Evolutionary conservation across 2,113 vertebrate genomes (phyloP), one percentile per base, ranked within the genome.

Genomic region (Mus musculus): DNA sequence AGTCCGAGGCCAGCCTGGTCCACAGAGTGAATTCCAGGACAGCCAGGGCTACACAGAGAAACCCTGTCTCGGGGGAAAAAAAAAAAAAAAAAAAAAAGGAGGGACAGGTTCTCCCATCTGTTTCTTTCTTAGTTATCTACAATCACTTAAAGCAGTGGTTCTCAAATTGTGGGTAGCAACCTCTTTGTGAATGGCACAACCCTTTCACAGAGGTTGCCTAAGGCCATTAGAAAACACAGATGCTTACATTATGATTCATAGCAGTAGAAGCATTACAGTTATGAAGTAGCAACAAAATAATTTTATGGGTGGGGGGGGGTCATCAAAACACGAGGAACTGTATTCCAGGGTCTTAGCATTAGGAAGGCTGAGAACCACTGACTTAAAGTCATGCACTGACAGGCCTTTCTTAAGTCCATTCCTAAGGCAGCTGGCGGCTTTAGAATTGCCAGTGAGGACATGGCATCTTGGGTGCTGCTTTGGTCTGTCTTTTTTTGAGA

Each of bases 71-170:
- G 42, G 42, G 42, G 42, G 3, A 3, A 42, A n/a, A n/a, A n/a
- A n/a, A n/a, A n/a, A n/a, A n/a, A 42, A 42, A 42, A 42, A 52
- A 52, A 52, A 1, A 89, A 52, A 2, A 54, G 54, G 54, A 54
- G 54, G 54, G 12, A 13, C 20, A 26, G 3, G 90, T 95, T 93
- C 86, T 95, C 16, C 76, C 5, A 33, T 3, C 56, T 90, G 11
- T 39, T 90, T 46, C 65, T 88, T 87, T 92, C 91, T 88, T 75
- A 93, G 59, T 54, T 94, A 86, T 49, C 46, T 72, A 65, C 4
- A 63, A 30, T 42, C 59, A 42, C 24, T 42, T 6, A 39, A 84
- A 42, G 7, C n/a, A 84, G 56, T 36, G 54, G n/a, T 19, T 84
- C n/a, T 75, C n/a, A 75, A 39, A 20, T 8, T 39, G n/a, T 73